Conservation (phyloP, 2,888 invertebrate genomes). For the Napeogenes inachia region DNA sequence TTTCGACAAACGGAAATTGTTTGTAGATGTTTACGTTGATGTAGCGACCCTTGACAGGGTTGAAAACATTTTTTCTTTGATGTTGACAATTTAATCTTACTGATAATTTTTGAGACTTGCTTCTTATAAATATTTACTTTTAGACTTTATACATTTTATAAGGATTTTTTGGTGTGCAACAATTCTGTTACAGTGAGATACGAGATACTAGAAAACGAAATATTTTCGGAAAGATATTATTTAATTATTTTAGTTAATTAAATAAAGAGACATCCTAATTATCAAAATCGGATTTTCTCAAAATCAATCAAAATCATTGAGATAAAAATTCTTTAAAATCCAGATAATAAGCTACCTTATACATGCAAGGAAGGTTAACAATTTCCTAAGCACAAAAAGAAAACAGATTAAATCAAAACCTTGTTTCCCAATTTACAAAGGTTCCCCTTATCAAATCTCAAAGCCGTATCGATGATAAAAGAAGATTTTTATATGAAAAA, state of each 20-base stretch:
- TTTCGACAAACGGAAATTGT: constrained; percentile 7
- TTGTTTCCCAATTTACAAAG: constrained; percentile 2
- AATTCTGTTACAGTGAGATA: too few species aligned
- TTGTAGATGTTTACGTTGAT: constrained; percentile 7
- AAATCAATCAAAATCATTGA: constrained; percentile 6
- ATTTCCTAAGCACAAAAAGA: not conserved
- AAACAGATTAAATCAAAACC: not conserved
- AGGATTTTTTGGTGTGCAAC: not conserved
- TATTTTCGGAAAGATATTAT: too few species aligned
- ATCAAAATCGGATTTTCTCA: too few species aligned
- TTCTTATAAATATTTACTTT: not conserved
- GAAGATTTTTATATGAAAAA: constrained; percentile 32
- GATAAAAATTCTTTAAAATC: not conserved
- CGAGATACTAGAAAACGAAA: too few species aligned
- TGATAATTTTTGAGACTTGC: not conserved
- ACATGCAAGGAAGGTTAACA: not conserved
- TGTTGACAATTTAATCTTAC: constrained; percentile 4
- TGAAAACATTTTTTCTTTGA: constrained; percentile 7
- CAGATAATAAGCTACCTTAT: not conserved
- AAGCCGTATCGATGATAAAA: constrained; percentile 15
- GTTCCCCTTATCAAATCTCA: constrained; percentile 18
- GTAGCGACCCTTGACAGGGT: constrained; percentile 4
- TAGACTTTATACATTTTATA: not conserved
- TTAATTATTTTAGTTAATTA: too few species aligned
- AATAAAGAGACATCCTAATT: too few species aligned